Percentiles rank a stretch among this genome's conserved stretches.
phyloP scores from a whole-genome alignment of 92 coral and sea anemone genomes.

The Meandrina meandrites region DNA sequence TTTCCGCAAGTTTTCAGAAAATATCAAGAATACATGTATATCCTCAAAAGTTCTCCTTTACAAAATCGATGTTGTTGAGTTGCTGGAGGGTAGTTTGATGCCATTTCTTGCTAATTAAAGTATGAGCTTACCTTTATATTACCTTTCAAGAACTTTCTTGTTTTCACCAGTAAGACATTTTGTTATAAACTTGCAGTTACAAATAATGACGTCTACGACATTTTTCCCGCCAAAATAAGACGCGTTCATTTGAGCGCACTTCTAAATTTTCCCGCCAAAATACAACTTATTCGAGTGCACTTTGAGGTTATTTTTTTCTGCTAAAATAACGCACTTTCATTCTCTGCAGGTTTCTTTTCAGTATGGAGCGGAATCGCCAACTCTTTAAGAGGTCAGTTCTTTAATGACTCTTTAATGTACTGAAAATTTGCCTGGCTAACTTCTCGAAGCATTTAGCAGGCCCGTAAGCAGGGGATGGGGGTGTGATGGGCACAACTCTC shows the following conservation, averaged over 20 bases:
- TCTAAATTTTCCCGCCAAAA: not conserved
- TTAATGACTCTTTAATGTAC: too few species aligned
- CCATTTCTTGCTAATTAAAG: not conserved
- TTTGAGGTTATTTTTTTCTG: not conserved
- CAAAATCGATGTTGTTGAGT: not conserved
- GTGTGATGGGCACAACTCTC: too few species aligned
- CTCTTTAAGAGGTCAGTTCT: constrained; percentile 82
- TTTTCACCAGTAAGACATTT: not conserved
- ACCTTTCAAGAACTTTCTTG: not conserved
- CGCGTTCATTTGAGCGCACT: not conserved
- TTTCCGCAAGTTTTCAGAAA: not conserved
- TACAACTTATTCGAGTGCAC: not conserved
- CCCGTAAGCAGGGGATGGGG: too few species aligned
- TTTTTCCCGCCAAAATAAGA: not conserved
- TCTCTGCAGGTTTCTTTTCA: constrained; percentile 81
- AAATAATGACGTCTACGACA: too few species aligned
- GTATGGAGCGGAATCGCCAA: constrained; percentile 99
- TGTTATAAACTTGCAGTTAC: not conserved
- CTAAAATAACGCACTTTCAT: too few species aligned
- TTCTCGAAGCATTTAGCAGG: too few species aligned
- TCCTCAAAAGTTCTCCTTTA: too few species aligned
- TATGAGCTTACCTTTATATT: not conserved
- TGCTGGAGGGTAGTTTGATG: not conserved
- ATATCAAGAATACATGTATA: too few species aligned
- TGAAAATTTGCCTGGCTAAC: too few species aligned